Conservation (phyloP, 2,797 vertebrate genomes). For the Notoglanidium macrostoma region DNA sequence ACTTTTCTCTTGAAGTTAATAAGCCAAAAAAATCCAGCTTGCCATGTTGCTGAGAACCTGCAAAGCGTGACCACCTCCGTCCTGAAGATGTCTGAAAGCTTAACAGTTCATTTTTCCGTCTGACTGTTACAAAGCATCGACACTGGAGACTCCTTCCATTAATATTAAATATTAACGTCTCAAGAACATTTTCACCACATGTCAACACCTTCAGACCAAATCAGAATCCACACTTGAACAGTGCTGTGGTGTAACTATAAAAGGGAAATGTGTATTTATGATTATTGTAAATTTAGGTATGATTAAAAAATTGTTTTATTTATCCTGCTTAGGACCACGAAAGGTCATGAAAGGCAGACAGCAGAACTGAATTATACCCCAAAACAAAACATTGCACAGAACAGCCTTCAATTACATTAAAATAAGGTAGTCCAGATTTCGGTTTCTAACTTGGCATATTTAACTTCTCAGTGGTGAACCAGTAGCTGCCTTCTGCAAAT, state of each 20-base stretch:
- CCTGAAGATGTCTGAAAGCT: background rate
- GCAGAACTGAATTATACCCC: background rate
- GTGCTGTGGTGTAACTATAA: background rate
- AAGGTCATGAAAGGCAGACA: background rate
- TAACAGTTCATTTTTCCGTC: background rate
- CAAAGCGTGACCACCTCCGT: background rate
- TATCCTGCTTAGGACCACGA: background rate
- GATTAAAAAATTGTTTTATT: background rate
- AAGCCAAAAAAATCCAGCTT: background rate
- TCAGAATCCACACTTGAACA: background rate
- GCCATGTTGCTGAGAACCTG: background rate
- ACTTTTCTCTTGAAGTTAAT: background rate
- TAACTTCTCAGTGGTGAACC: background rate
- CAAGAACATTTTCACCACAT: background rate
- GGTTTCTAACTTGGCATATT: background rate
- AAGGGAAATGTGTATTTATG: background rate
- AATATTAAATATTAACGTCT: background rate
- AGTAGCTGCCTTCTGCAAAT: no score
- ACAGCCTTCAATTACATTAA: background rate
- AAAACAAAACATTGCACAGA: background rate
- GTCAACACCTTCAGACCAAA: background rate
- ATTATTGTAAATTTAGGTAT: background rate
- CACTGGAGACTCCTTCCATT: constrained; percentile 5
- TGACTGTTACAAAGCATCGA: background rate
- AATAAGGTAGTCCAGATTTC: background rate